Conservation (phyloP, 2,113 vertebrate species). For the Mormoops blainvillei region DNA sequence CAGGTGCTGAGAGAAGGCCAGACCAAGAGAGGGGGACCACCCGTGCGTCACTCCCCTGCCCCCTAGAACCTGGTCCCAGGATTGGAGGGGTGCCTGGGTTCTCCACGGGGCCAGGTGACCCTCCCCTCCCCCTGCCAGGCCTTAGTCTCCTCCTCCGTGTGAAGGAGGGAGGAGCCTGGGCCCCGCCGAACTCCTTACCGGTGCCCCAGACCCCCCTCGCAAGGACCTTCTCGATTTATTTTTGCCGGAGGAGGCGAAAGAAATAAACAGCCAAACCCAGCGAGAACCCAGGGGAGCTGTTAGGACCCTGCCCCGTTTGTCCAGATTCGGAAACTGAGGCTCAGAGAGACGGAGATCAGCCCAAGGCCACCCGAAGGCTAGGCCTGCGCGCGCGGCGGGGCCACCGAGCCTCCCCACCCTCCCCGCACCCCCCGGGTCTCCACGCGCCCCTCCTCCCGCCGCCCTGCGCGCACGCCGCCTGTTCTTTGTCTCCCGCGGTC, state of each 20-base stretch:
- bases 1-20: background rate
- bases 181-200: background rate
- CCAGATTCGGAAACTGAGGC: background rate
- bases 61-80: background rate
- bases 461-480: accelerated
- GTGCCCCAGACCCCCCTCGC: accelerated
- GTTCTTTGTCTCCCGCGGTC: constrained; percentile 6
- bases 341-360: background rate
- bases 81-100: background rate
- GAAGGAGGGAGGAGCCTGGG: background rate
- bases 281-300: background rate
- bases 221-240: background rate
- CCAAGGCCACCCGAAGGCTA: background rate
- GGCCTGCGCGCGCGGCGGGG: background rate
- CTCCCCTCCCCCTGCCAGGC: no score
- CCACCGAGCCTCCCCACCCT: background rate
- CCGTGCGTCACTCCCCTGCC: accelerated
- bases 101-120: background rate
- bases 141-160: background rate
- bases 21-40: background rate
- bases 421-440: no score
- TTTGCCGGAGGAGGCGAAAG: background rate
- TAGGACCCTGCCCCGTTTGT: background rate
- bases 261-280: background rate
- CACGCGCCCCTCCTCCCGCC: background rate